Conservation (phyloP, 2,113 vertebrate species). For the Bucco capensis region DNA sequence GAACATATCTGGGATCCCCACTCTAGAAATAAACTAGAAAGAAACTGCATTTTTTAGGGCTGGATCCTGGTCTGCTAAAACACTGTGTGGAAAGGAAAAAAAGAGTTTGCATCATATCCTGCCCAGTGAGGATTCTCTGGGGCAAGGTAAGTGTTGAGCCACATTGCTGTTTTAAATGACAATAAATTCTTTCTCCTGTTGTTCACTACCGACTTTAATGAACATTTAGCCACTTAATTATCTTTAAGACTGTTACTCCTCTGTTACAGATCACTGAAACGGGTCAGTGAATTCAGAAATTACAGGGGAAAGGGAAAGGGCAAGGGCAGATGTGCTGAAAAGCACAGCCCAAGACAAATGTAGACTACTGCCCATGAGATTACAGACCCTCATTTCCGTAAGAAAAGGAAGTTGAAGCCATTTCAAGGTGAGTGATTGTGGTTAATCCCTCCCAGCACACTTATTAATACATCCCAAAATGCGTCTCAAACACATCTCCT, state of each 20-base stretch:
- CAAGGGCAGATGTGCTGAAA: background rate
- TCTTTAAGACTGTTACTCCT: background rate
- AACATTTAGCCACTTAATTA: conserved; percentile 7
- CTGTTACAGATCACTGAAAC: background rate
- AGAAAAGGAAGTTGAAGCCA: conserved; percentile 6
- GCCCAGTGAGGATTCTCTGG: background rate
- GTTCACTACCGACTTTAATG: background rate
- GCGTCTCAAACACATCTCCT: background rate
- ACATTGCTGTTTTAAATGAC: conserved; percentile 16
- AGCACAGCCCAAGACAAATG: background rate
- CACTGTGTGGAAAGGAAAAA: background rate
- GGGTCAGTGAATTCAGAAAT: conserved; percentile 12
- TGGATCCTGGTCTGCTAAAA: background rate
- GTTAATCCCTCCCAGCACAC: background rate
- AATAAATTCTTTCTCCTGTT: background rate
- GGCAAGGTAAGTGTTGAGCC: background rate
- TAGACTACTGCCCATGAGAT: background rate
- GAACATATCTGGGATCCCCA: background rate
- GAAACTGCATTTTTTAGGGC: background rate
- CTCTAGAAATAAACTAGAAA: background rate
- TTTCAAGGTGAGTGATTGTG: background rate
- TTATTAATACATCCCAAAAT: background rate
- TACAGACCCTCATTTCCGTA: background rate
- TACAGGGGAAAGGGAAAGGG: background rate
- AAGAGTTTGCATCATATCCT: background rate